A percentile compares a stretch with the other conserved stretches of the same genome.
Evolutionary conservation across 2,888 invertebrate genomes (phyloP).

Genomic region (Athalia cordata): DNA sequence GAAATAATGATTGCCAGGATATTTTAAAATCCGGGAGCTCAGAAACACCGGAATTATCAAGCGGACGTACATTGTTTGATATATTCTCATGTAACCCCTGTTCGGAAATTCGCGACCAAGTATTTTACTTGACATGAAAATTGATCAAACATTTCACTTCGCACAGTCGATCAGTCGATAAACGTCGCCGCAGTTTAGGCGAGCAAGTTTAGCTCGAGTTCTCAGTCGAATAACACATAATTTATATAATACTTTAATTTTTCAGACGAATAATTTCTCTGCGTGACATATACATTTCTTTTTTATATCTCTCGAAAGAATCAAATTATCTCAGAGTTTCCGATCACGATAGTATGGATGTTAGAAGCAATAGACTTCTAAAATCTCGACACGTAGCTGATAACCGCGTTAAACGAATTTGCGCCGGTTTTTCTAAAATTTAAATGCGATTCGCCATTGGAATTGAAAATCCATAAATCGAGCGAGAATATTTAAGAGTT

Average conservation of each 20-base stretch:
- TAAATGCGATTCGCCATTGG: no score
- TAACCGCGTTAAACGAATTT: no score
- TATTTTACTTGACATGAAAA: conserved; percentile 9
- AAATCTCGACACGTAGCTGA: no score
- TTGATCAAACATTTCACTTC: conserved; percentile 40
- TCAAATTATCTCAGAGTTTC: no score
- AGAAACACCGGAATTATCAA: not conserved
- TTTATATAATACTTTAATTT: not conserved
- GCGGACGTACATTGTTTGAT: conserved; percentile 39
- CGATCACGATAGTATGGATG: no score
- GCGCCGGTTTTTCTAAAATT: no score
- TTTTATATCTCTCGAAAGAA: no score
- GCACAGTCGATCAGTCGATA: conserved; percentile 30
- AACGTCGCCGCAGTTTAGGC: not conserved
- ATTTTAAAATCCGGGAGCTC: not conserved
- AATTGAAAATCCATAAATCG: conserved; percentile 9
- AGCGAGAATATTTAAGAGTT: not conserved
- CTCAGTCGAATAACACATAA: not conserved
- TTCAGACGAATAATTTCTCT: no score
- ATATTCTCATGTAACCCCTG: not conserved
- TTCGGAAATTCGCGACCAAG: conserved; percentile 11
- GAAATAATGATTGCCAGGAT: no score
- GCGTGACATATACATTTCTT: not conserved
- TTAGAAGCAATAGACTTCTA: no score
- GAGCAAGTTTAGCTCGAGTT: conserved; percentile 16